Evolutionary conservation across 2,113 vertebrate species (phyloP).

Genomic region (Andinoacara biseriatus): DNA sequence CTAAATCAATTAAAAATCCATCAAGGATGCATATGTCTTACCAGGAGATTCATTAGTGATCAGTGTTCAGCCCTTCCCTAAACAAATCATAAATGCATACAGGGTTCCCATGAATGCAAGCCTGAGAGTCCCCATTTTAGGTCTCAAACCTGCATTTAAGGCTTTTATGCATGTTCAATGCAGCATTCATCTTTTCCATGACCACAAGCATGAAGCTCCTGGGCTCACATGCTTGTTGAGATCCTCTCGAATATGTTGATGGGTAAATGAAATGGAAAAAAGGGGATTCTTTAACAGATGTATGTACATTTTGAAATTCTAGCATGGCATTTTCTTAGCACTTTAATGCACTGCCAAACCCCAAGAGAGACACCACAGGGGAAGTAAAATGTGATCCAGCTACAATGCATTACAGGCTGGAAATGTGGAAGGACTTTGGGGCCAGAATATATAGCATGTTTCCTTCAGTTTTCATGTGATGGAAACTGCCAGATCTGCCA

Average conservation of each 20-base stretch:
- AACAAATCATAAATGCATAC: not conserved
- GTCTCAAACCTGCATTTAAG: constrained; percentile 52
- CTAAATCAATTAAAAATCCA: not conserved
- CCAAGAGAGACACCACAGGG: not conserved
- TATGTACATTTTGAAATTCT: constrained; percentile 16
- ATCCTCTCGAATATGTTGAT: constrained; percentile 42
- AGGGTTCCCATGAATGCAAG: constrained; percentile 49
- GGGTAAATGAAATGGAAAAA: constrained; percentile 21
- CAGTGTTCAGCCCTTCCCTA: not conserved
- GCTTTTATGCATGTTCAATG: constrained; percentile 53
- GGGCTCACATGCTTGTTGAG: constrained; percentile 7
- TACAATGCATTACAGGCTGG: constrained; percentile 19
- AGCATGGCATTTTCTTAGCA: constrained; percentile 20
- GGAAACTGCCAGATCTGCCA: not conserved
- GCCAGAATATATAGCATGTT: not conserved
- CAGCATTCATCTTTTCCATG: constrained; percentile 63
- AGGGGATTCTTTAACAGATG: not conserved
- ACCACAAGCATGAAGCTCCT: constrained; percentile 55
- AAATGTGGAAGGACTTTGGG: constrained; percentile 24
- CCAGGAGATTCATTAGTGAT: not conserved
- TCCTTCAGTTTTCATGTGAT: not conserved
- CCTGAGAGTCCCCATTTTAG: constrained; percentile 25
- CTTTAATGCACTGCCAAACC: constrained; percentile 13
- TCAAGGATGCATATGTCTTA: not conserved
- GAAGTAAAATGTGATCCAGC: constrained; percentile 44